phyloP scores from a whole-genome alignment of 2,888 invertebrate species.

The Mythimna albipuncta region DNA sequence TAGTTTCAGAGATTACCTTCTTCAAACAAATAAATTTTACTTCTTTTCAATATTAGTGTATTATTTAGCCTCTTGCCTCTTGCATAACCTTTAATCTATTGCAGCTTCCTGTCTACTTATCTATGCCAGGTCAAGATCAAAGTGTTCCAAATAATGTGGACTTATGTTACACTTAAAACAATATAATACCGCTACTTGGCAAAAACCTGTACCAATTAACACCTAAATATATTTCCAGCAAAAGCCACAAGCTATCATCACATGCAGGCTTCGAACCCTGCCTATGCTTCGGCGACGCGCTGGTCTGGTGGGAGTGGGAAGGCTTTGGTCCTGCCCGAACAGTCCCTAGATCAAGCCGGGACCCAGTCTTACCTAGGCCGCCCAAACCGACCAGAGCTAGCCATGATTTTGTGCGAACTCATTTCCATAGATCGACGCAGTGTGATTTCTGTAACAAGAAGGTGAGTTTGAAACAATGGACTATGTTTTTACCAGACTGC shows the following conservation, averaged over 20 bases:
- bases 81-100: too few species aligned
- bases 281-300: slow-evolving; percentile 97
- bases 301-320: slow-evolving; percentile 95
- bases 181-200: not conserved
- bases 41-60: too few species aligned
- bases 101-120: too few species aligned
- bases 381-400: slow-evolving; percentile 78
- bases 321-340: slow-evolving; percentile 79
- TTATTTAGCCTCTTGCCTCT: too few species aligned
- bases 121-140: too few species aligned
- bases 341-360: slow-evolving; percentile 77
- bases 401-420: slow-evolving; percentile 96
- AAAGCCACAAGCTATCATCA: slow-evolving; percentile 92
- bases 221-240: slow-evolving; percentile 84
- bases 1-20: too few species aligned
- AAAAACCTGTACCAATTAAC: not conserved
- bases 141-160: too few species aligned
- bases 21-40: too few species aligned
- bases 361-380: slow-evolving; percentile 73
- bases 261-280: slow-evolving; percentile 97
- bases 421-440: slow-evolving; percentile 97
- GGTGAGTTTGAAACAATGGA: slow-evolving; percentile 82
- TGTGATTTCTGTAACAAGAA: slow-evolving; percentile 98
- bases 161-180: not conserved
- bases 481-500: too few species aligned